Conservation (phyloP, 2,888 invertebrate species). For the Iphiclides podalirius region DNA sequence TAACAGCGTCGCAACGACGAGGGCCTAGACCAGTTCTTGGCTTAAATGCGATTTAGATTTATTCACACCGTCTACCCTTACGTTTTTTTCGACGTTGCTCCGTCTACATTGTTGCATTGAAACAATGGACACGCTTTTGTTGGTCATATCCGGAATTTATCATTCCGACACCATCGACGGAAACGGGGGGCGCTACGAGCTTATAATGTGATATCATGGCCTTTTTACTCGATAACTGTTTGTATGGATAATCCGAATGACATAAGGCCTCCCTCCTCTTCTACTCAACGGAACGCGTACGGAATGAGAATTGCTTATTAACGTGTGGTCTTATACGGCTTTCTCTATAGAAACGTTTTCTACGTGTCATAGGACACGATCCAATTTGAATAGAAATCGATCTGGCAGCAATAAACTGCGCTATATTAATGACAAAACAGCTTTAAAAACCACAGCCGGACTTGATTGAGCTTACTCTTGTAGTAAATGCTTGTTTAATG, state of each 20-base stretch:
- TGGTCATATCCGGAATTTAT: conserved; percentile 72
- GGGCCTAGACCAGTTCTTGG: conserved; percentile 53
- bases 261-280: conserved; percentile 47
- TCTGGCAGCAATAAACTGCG: conserved; percentile 3
- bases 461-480: not conserved
- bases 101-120: conserved; percentile 67
- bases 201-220: conserved; percentile 73
- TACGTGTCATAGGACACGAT: conserved; percentile 9
- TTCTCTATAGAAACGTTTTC: conserved; percentile 29
- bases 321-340: conserved; percentile 36
- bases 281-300: conserved; percentile 38
- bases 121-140: conserved; percentile 67
- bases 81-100: conserved; percentile 64
- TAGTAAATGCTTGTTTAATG: not conserved
- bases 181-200: conserved; percentile 70
- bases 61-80: conserved; percentile 57
- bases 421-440: not conserved
- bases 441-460: not conserved
- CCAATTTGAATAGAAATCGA: conserved; percentile 20
- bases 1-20: conserved; percentile 28
- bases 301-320: conserved; percentile 29
- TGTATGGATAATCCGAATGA: conserved; percentile 56
- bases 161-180: conserved; percentile 77
- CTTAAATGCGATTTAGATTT: conserved; percentile 67
- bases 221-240: conserved; percentile 65